Evolutionary conservation across 2,797 vertebrate genomes (phyloP), one percentile per base, ranked within the genome.

Genomic region (Bradypus variegatus): DNA sequence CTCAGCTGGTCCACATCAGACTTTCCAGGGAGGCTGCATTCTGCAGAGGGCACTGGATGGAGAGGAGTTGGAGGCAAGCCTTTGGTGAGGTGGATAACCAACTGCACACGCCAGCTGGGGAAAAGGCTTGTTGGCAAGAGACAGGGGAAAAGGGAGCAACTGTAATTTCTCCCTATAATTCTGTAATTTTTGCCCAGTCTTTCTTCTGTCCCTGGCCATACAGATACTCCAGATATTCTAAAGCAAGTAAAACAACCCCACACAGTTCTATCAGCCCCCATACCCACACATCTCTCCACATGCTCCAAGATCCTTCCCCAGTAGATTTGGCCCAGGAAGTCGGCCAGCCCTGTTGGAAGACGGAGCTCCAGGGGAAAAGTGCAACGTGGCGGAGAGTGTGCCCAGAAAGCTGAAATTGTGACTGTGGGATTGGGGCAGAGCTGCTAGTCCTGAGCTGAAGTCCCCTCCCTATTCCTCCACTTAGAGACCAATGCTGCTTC

Each of bases 301-400:
- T 31, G 45, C 73, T 91, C 88, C 93, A 89, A 92, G 76, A 84
- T 86, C 88, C 94, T 94, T 94, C 94, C 92, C 67, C 88, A 92
- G 91, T 76, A 87, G 77, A 82, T 72, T 33, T 89, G 83, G 92
- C 95, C 87, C 69, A 72, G 86, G 70, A 75, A 80, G 41, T 55
- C 8, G 25, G 94, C 95, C 95, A 95, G 73, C 60, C n/a, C 92
- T 45, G 85, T 93, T 95, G 91, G 95, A 91, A 87, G 90, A 88
- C 16, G 9, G n/a, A 90, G 82, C 86, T 93, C 82, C 64, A 4
- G 21, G 78, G 86, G 81, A 69, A 91, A 50, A 93, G 87, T 62
- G 16, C 23, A 0, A 94, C 91, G 91, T 94, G 91, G 96, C 93
- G 11, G 23, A 12, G 45, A 86, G 11, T 41, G 41, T 78, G 91